Evolutionary conservation across 2,888 invertebrate genomes (phyloP), one percentile per base, ranked within the genome.

Genomic region (Mongoloraphidia duomilia): DNA sequence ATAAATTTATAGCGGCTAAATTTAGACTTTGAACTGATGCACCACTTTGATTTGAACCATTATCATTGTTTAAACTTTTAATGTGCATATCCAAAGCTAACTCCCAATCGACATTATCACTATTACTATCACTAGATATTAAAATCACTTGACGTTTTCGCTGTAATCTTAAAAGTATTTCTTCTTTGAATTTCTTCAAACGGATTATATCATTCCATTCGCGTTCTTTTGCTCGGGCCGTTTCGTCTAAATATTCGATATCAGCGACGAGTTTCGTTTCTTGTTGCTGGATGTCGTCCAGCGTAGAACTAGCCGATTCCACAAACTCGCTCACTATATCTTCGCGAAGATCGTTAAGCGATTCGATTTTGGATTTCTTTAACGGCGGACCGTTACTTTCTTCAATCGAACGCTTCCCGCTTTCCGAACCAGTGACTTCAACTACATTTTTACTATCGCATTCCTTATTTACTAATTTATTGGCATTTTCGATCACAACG

Each of bases 161-260:
- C 50, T 84, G 72, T 36, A 90, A 67, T 55, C 89, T 71, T 8
- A 84, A 68, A 45, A 84, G 69, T 17, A 88, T 77, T 61, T 90
- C 89, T 61, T 90, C 87, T 68, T 91, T 90, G 4, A 89, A 75
- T 63, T 88, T 88, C 62, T 85, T 85, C 55, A 88, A 69, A 59
- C 86, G 82, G 11, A 90, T 65, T 47, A 91, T 80, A 51, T 84
- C 82, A 63, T 90, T 88, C 84, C 88, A 87, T 65, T 91, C 90
- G 57, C 80, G 76, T 68, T 91, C 91, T 63, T 90, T 90, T 60
- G 82, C 79, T 58, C 79, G 77, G 0, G 88, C 82, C 46, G 88
- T 68, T 58, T 82, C 84, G 54, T 82, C 74, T 51, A 90, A 66
- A 0, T 82, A 80, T 59, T 82, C 74, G 52, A 86, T 78, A 62